Evolutionary conservation across 2,888 invertebrate genomes (phyloP).

Genomic region (Pilophorus perplexus): DNA sequence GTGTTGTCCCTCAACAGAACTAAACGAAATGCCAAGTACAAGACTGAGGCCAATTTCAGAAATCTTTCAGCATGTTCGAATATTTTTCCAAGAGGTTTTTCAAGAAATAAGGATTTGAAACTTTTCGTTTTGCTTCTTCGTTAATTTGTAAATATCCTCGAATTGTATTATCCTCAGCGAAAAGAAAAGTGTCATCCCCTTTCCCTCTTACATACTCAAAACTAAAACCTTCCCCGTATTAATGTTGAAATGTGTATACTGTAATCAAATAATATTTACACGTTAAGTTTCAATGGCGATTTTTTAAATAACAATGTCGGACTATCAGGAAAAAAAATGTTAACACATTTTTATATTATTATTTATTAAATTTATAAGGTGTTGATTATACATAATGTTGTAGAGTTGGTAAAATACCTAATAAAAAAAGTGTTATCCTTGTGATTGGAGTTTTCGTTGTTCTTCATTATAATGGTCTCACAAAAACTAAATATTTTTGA

Average conservation of each 20-base stretch:
- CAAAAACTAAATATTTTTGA: too few species aligned
- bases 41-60: constrained; percentile 34
- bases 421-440: constrained; percentile 36
- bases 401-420: constrained; percentile 35
- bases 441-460: too few species aligned
- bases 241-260: constrained; percentile 22
- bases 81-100: constrained; percentile 14
- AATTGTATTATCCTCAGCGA: background rate
- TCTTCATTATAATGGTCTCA: too few species aligned
- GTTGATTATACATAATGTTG: constrained; percentile 40
- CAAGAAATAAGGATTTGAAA: constrained; percentile 21
- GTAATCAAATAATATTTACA: constrained; percentile 30
- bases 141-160: background rate
- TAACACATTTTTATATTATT: constrained; percentile 41
- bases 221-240: background rate
- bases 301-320: constrained; percentile 28
- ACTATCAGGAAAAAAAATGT: constrained; percentile 30
- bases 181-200: constrained; percentile 18
- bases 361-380: constrained; percentile 43
- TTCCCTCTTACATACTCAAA: constrained; percentile 11
- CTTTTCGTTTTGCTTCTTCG: constrained; percentile 7
- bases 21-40: constrained; percentile 26
- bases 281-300: constrained; percentile 32
- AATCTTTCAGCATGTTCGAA: background rate
- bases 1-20: background rate